Conservation (phyloP, 2,113 vertebrate genomes). For the Xiphias gladius region DNA sequence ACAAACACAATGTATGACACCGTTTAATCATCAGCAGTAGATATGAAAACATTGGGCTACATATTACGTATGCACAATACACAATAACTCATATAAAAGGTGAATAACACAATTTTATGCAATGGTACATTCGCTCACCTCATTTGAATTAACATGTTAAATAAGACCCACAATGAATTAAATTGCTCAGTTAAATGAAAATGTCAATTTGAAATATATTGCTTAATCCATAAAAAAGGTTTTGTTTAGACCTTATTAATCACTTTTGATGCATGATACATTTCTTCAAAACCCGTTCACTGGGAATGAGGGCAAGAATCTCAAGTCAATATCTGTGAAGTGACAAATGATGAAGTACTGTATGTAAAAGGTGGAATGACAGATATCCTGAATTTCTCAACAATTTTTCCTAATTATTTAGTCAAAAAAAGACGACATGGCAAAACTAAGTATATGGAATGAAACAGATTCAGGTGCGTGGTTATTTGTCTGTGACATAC, state of each 20-base stretch:
- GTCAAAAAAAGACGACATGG: background rate
- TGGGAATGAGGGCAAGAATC: conserved; percentile 3
- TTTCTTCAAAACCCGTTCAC: conserved; percentile 9
- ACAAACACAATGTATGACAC: background rate
- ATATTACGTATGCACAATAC: conserved; percentile 13
- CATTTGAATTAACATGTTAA: conserved; percentile 42
- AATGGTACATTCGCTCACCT: conserved; percentile 24
- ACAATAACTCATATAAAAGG: conserved; percentile 10
- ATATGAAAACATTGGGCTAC: background rate
- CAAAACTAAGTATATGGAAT: background rate
- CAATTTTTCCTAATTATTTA: background rate
- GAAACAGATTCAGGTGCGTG: background rate
- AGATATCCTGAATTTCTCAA: conserved; percentile 9
- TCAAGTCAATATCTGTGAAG: conserved; percentile 19
- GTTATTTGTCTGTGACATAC: background rate
- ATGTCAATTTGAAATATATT: conserved; percentile 33
- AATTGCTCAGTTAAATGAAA: conserved; percentile 43
- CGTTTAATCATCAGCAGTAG: conserved; percentile 8
- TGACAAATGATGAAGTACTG: conserved; percentile 1
- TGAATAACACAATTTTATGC: conserved; percentile 31
- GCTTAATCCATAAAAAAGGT: conserved; percentile 21
- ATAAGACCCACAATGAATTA: conserved; percentile 31
- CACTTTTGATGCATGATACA: conserved; percentile 8
- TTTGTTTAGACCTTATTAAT: conserved; percentile 15
- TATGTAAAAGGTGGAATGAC: conserved; percentile 12